Evolutionary conservation across 2,888 invertebrate genomes (phyloP).

Genomic region (Campaea margaritaria): DNA sequence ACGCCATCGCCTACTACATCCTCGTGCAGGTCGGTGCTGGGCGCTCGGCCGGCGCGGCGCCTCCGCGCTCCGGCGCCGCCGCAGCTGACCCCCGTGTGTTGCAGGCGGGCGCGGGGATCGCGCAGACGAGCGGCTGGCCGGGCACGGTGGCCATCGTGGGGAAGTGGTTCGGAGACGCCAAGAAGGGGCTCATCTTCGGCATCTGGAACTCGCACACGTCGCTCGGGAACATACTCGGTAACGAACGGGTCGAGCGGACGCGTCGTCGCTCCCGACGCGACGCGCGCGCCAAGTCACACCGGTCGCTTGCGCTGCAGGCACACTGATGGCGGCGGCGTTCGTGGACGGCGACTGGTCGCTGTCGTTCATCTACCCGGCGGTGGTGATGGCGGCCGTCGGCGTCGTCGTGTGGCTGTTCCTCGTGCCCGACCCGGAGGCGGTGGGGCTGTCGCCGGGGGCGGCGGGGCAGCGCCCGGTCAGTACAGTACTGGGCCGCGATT

Average conservation of each 20-base stretch:
- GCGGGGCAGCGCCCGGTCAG: background rate
- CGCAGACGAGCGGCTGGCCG: constrained; percentile 98
- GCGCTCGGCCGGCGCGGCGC: no score
- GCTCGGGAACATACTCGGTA: constrained; percentile 96
- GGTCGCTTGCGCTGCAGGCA: constrained; percentile 67
- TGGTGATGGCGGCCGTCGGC: constrained; percentile 89
- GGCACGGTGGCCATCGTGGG: constrained; percentile 96
- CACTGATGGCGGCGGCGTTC: constrained; percentile 94
- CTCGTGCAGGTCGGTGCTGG: constrained; percentile 88
- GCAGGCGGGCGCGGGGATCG: constrained; percentile 92
- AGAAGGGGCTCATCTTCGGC: constrained; percentile 96
- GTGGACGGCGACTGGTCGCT: constrained; percentile 95
- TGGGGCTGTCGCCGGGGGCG: constrained; percentile 56
- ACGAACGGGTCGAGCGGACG: constrained; percentile 40
- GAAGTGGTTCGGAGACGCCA: constrained; percentile 98
- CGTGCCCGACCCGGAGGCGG: constrained; percentile 91
- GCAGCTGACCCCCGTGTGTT: constrained; percentile 14
- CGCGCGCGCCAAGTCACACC: no score
- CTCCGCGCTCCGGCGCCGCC: no score
- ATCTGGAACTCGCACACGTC: constrained; percentile 99
- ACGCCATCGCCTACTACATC: constrained; percentile 92
- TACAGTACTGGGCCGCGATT: no score
- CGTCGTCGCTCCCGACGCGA: no score
- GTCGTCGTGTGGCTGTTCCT: constrained; percentile 93
- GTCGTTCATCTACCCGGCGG: constrained; percentile 96